phyloP scores from a whole-genome alignment of 2,797 vertebrate genomes.

The Kryptolebias ocellatus region DNA sequence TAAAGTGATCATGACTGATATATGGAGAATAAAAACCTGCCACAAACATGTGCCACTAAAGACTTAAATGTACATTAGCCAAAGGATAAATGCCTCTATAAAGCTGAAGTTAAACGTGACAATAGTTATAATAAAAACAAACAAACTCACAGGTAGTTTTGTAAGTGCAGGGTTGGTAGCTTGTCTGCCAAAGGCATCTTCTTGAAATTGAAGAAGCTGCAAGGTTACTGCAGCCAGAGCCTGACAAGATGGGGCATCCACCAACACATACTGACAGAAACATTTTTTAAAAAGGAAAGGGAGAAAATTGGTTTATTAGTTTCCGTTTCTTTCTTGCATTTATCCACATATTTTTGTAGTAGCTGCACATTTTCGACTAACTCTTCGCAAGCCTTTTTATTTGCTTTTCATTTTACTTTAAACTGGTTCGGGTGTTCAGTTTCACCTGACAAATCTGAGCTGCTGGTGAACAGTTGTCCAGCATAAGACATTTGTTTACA shows the following conservation, averaged over 20 bases:
- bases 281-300: background rate
- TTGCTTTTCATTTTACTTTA: background rate
- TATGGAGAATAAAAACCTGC: background rate
- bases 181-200: conserved; percentile 93
- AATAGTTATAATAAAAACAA: conserved; percentile 28
- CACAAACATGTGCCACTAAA: background rate
- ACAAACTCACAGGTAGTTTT: conserved; percentile 91
- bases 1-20: background rate
- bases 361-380: no score
- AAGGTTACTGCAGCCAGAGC: conserved; percentile 89
- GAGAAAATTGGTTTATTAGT: no score
- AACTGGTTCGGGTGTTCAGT: background rate
- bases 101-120: background rate
- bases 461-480: conserved; percentile 2
- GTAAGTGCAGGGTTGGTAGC: conserved; percentile 90
- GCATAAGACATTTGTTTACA: conserved; percentile 66
- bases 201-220: conserved; percentile 97
- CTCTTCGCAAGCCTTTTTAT: background rate
- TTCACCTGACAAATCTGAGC: background rate
- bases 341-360: no score
- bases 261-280: conserved; percentile 86
- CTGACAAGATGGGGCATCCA: conserved; percentile 94
- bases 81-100: background rate
- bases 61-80: background rate
- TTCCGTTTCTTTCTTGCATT: no score